Base-by-base conservation (phyloP, 2,113 vertebrate species). In the Actenoides lindsayi region DNA sequence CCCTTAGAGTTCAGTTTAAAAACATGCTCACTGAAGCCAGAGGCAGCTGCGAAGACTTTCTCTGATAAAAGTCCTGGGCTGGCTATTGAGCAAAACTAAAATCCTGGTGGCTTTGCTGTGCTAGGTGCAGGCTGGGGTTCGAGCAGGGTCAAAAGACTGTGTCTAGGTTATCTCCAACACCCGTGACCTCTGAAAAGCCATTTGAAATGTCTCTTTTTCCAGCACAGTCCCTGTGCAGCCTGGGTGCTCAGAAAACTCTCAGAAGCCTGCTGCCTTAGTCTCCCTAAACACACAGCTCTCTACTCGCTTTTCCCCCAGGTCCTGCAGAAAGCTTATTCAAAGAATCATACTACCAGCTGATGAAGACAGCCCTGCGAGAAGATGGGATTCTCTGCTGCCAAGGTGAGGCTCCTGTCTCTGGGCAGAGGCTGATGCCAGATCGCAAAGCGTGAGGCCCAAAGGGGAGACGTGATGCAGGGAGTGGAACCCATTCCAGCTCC, bases 271-370 rank as follows among this genome's bases (percentile, higher is more conserved):
- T 1, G 0, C 41, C 46, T 33, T 25, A 42, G 37, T 44, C 48
- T 68, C 25, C 31, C 53, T 63, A 19, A 48, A 21, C 15, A 28
- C 23, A 81, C 3, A 18, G 18, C 5, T 5, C 18, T 46, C 46
- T 94, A 14, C 24, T 59, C 7, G 0, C 63, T 64, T 60, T 64
- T 69, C 68, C 77, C 14, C 6, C 97, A 99, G 98, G 99, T 91
- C 99, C 99, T 11, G 99, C 99, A 9, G 99, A 99, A 98, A 99
- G 99, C 95, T 98, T 99, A 96, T 99, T 99, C 96, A 99, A 99
- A 97, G 99, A 99, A 94, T 99, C 99, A 16, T 99, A 99, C 94
- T 99, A 99, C 96, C 99, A 99, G 95, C 98, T 99, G 91, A 99
- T 99, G 99, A 99, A 99, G 98, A 99, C 99, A 0, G 99, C 99